Evolutionary conservation across 2,888 invertebrate genomes (phyloP).

Genomic region (Agrochola litura): DNA sequence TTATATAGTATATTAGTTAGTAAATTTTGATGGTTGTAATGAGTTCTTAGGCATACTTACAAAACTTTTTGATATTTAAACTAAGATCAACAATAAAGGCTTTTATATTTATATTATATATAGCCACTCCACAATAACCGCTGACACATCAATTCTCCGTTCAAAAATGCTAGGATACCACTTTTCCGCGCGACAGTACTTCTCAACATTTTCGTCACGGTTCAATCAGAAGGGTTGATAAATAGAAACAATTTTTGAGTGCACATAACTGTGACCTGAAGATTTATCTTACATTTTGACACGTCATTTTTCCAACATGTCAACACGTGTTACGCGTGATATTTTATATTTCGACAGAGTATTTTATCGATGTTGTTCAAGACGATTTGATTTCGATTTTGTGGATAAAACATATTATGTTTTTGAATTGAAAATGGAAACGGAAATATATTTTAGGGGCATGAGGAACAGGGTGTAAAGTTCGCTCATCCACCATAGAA

Average conservation of each 20-base stretch:
- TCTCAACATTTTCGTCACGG: constrained; percentile 77
- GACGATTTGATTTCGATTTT: constrained; percentile 49
- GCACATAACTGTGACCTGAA: constrained; percentile 79
- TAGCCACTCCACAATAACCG: too few relatives aligned
- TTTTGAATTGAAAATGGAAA: constrained; percentile 37
- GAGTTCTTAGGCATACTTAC: too few relatives aligned
- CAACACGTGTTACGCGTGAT: constrained; percentile 71
- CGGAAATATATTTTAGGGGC: neutral
- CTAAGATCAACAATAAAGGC: too few relatives aligned
- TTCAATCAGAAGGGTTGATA: constrained; percentile 86
- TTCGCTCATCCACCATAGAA: too few relatives aligned
- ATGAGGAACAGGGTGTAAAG: too few relatives aligned
- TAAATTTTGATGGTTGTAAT: too few relatives aligned
- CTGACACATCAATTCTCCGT: too few relatives aligned
- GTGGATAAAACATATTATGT: neutral
- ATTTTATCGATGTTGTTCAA: constrained; percentile 50
- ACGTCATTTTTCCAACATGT: constrained; percentile 83
- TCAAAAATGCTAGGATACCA: constrained; percentile 17
- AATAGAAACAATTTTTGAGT: constrained; percentile 86
- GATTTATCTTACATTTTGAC: constrained; percentile 85
- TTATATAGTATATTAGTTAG: too few relatives aligned
- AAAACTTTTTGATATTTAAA: too few relatives aligned
- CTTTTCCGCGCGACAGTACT: constrained; percentile 69
- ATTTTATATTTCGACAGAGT: constrained; percentile 62
- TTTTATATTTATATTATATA: too few relatives aligned